Percentiles rank a stretch among this genome's conserved stretches.
Evolutionary conservation across 2,113 vertebrate species (phyloP).

Genomic region (Phalacrocorax carbo): DNA sequence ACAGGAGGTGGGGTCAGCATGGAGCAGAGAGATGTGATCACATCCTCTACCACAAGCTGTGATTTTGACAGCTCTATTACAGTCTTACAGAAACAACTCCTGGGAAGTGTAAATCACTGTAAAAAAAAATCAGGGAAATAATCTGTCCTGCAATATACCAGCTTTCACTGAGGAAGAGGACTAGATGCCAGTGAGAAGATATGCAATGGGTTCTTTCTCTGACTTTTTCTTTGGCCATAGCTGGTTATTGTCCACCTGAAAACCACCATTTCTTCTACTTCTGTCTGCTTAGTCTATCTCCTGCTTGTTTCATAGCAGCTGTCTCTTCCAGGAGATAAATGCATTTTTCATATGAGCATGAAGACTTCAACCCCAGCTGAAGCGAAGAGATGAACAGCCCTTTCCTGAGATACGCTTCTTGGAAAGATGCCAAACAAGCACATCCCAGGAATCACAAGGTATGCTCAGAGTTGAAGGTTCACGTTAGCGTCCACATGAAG

Average conservation of each 20-base stretch:
- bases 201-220: background rate
- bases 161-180: background rate
- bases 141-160: slow-evolving; percentile 55
- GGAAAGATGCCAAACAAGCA: background rate
- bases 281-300: background rate
- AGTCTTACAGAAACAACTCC: slow-evolving; percentile 40
- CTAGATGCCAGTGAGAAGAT: background rate
- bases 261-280: background rate
- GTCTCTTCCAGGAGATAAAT: background rate
- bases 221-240: background rate
- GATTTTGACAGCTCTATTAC: slow-evolving; percentile 68
- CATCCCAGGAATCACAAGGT: background rate
- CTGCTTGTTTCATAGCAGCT: background rate
- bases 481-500: background rate
- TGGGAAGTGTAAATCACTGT: slow-evolving; percentile 54
- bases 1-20: background rate
- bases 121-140: slow-evolving; percentile 3
- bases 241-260: background rate
- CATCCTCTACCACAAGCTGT: slow-evolving; percentile 30
- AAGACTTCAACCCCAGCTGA: background rate
- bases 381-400: background rate
- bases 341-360: background rate
- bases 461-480: background rate
- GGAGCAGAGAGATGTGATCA: background rate
- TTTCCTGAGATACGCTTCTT: background rate